A percentile compares a stretch with the other conserved stretches of the same genome.
phyloP scores from a whole-genome alignment of 2,113 vertebrate species.

The Ptilonorhynchus violaceus region DNA sequence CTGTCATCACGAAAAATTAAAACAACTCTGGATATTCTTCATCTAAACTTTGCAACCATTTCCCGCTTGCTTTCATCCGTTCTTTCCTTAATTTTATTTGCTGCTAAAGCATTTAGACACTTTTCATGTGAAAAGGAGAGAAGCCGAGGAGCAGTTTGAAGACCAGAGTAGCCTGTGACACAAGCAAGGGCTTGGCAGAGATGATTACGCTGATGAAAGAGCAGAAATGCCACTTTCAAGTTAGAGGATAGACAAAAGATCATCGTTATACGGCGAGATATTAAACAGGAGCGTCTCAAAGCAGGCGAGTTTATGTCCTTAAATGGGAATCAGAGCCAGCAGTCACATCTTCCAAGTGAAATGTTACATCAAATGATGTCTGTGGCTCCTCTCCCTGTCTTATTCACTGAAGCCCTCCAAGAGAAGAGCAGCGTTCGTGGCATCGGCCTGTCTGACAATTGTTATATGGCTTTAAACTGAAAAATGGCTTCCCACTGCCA shows the following conservation, averaged over 20 bases:
- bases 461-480: background rate
- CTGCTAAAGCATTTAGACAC: background rate
- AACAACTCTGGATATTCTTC: background rate
- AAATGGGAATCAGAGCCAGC: background rate
- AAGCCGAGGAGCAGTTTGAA: background rate
- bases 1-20: background rate
- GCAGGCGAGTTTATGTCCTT: background rate
- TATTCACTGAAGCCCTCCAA: background rate
- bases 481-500: background rate
- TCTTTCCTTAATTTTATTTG: background rate
- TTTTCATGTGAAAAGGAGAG: background rate
- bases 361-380: background rate
- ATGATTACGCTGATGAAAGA: constrained; percentile 53
- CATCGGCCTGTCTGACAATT: background rate
- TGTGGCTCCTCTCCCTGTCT: background rate
- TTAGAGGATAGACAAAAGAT: constrained; percentile 39
- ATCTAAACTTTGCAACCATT: background rate
- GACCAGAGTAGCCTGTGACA: background rate
- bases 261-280: background rate
- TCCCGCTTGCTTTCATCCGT: accelerated
- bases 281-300: constrained; percentile 44
- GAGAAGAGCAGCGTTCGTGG: accelerated
- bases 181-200: constrained; percentile 3
- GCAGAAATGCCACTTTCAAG: constrained; percentile 46
- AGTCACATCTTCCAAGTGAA: background rate